These are phyloP conservation scores for Sturnus vulgaris DNA, from an alignment of 2,113 vertebrate species.

Conservation along the genomic window DNA sequence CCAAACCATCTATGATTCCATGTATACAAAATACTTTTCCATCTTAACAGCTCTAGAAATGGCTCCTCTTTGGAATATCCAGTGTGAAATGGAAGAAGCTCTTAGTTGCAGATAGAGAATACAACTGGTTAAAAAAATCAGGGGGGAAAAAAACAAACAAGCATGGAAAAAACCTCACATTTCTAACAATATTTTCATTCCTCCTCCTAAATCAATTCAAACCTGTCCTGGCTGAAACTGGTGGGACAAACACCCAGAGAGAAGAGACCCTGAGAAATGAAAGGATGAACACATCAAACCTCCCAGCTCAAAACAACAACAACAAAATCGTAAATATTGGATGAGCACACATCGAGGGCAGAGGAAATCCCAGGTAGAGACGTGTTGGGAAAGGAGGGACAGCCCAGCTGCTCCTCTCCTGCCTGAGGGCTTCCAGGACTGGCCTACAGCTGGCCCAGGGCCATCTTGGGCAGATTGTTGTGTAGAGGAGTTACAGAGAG, in stretches of 20 bases:
- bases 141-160: neutral
- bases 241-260: neutral
- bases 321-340: neutral
- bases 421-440: neutral
- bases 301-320: neutral
- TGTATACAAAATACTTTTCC: neutral
- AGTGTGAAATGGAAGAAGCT: neutral
- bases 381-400: neutral
- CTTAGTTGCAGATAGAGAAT: rapidly evolving
- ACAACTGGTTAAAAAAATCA: too few relatives aligned
- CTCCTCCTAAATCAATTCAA: neutral
- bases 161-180: neutral
- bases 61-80: neutral
- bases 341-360: neutral
- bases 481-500: neutral
- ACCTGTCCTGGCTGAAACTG: neutral
- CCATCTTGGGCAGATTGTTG: neutral
- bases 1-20: neutral
- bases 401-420: neutral
- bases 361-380: neutral
- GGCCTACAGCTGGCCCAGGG: neutral
- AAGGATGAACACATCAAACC: neutral
- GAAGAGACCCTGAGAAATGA: neutral
- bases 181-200: neutral
- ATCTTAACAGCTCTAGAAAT: neutral